Base-by-base conservation (phyloP, 2,888 invertebrate genomes). In the Drosophila maculinotata region DNA sequence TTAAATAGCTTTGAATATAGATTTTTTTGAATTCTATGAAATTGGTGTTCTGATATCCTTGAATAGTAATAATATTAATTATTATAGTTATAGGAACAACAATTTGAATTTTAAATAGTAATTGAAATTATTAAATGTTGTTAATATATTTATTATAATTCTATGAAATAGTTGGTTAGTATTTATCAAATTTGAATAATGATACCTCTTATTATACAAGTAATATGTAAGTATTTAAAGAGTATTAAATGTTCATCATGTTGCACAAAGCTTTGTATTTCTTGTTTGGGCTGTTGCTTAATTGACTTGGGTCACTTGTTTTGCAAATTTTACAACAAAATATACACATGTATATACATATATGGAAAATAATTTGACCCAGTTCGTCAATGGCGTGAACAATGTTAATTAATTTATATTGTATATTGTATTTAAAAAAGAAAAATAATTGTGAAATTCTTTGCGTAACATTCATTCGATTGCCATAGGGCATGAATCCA, bases 401-500 rank as follows among this genome's bases (percentile, higher is more conserved):
- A 68, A 80, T 83, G 84, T 86, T 83, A 79, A 86, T 79, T 83
- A 76, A 69, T n/a, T n/a, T n/a, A n/a, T n/a, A n/a, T n/a, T n/a
- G n/a, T n/a, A n/a, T n/a, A n/a, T 75, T 75, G 28, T 63, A 53
- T 69, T 56, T 36, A 31, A 28, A 48, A 15, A 26, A 41, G 12
- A 28, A 49, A 42, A 41, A 47, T 33, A 66, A 41, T 36, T 49
- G 39, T 20, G 35, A 9, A 31, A 31, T 33, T 51, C 23, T 69
- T 47, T 38, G 51, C 51, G 45, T 31, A 53, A 60, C 42, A 28
- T 26, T 52, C 47, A n/a, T 36, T 59, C 3, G 23, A 36, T 41
- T 49, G 39, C 25, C 44, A 35, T 44, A 49, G 35, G 28, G 28
- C 17, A 45, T 26, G 14, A 7, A 12, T 39, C n/a, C 28, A 8